Base-by-base conservation (phyloP, 2,797 vertebrate species). In the Pagetopsis macropterus region DNA sequence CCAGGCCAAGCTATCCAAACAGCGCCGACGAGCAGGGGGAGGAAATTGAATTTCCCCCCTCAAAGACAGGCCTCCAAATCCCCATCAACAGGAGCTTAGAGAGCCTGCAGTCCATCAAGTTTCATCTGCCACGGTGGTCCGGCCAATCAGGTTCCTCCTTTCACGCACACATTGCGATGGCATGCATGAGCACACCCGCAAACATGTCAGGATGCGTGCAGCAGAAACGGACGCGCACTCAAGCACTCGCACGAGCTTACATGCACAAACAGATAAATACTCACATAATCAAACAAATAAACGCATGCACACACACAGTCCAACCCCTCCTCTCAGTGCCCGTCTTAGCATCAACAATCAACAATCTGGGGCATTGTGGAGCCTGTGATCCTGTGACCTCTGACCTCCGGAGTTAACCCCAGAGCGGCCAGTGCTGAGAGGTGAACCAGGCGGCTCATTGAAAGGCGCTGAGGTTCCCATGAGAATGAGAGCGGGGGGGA, bases 371-470 rank as follows among this genome's bases (percentile, higher is more conserved):
- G 91, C 92, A 94, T 95, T 94, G 92, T 94, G 91, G 89, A 92
- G 90, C 92, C 92, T 94, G 92, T 94, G 91, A 91, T 94, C 93
- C 92, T 91, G 89, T 86, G 89, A 92, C 89, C 93, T 92, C 58
- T 84, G 81, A 93, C 90, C 92, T 89, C 78, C 59, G 79, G 92
- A 84, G 92, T 93, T 94, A 94, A 94, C 93, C 93, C 80, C 81
- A 41, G 89, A 87, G 87, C 83, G 78, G 73, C 76, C 88, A 82
- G 90, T 33, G 84, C 85, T 91, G 89, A 89, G 88, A 90, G 90
- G 91, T 91, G 92, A 94, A 90, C 81, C 90, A 91, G 91, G 79
- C 86, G 77, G 87, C 89, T 84, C 86, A 89, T 60, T 90, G 88
- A 90, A 88, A 89, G 66, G 81, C 80, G 14, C 21, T 49, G 78